Evolutionary conservation across 1,140 invertebrate species (phyloP).

Genomic region (Anastatus disparis): DNA sequence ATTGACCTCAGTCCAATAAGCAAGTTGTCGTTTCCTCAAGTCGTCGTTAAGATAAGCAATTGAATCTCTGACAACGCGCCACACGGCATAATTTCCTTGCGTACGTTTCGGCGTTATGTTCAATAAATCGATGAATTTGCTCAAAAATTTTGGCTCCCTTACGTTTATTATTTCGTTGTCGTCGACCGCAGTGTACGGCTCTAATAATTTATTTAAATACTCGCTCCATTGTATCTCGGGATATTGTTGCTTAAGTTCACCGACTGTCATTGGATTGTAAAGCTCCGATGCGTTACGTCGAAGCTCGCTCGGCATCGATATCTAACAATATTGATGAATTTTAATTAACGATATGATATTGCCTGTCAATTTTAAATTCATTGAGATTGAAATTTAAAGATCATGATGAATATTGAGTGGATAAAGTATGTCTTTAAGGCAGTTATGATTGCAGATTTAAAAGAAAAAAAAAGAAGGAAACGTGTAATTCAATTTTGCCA

Average conservation of each 20-base stretch:
- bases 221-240: constrained; percentile 69
- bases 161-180: constrained; percentile 63
- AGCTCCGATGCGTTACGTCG: constrained; percentile 73
- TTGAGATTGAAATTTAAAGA: no score
- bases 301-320: constrained; percentile 72
- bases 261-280: constrained; percentile 75
- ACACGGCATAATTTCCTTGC: constrained; percentile 74
- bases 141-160: constrained; percentile 72
- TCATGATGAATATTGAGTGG: no score
- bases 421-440: no score
- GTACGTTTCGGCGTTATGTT: constrained; percentile 69
- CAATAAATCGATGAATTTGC: constrained; percentile 68
- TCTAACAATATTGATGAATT: no score
- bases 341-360: no score
- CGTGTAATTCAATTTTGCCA: no score
- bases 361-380: no score
- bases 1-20: constrained; percentile 68
- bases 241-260: constrained; percentile 66
- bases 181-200: constrained; percentile 46
- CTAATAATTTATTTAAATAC: constrained; percentile 68
- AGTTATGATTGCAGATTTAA: no score
- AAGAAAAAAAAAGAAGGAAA: no score
- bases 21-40: constrained; percentile 67
- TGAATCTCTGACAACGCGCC: constrained; percentile 69
- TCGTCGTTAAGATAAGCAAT: constrained; percentile 70